Evolutionary conservation across 2,113 vertebrate species (phyloP).

Genomic region (Syrmaticus mikado): DNA sequence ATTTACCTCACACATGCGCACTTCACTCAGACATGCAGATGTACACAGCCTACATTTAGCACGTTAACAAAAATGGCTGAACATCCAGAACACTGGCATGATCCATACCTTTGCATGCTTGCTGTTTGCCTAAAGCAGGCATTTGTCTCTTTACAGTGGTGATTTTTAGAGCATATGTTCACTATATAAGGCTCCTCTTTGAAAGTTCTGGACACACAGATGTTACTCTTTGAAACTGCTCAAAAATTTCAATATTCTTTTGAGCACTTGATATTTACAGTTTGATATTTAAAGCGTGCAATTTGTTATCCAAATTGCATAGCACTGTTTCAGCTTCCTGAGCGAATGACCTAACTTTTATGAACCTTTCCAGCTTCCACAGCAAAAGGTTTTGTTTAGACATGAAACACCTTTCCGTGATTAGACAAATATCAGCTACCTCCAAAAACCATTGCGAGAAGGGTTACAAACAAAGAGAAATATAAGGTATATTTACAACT

Average conservation of each 20-base stretch:
- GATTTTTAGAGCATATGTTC: constrained; percentile 20
- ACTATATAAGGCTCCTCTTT: neutral
- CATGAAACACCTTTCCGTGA: constrained; percentile 63
- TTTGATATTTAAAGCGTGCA: constrained; percentile 69
- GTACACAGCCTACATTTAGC: neutral
- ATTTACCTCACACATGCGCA: accelerated
- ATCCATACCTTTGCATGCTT: neutral
- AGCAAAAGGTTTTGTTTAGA: constrained; percentile 72
- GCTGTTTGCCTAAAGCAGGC: constrained; percentile 46
- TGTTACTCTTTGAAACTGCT: constrained; percentile 47
- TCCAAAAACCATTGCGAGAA: constrained; percentile 2
- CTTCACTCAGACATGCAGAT: neutral
- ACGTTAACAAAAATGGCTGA: neutral
- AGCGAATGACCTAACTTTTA: constrained; percentile 55
- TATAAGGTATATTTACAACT: constrained; percentile 49
- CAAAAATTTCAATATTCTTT: constrained; percentile 68
- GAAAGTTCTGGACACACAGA: constrained; percentile 33
- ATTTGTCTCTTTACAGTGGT: constrained; percentile 30
- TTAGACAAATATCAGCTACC: constrained; percentile 69
- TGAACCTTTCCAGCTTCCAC: constrained; percentile 63
- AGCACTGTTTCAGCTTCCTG: constrained; percentile 31
- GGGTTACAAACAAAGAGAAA: constrained; percentile 63
- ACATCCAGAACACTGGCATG: neutral
- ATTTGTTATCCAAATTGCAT: constrained; percentile 70
- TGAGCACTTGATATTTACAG: constrained; percentile 71